A percentile compares a stretch with the other conserved stretches of the same genome.
Conservation (phyloP, 2,888 invertebrate genomes). For the Drosophila robusta region DNA sequence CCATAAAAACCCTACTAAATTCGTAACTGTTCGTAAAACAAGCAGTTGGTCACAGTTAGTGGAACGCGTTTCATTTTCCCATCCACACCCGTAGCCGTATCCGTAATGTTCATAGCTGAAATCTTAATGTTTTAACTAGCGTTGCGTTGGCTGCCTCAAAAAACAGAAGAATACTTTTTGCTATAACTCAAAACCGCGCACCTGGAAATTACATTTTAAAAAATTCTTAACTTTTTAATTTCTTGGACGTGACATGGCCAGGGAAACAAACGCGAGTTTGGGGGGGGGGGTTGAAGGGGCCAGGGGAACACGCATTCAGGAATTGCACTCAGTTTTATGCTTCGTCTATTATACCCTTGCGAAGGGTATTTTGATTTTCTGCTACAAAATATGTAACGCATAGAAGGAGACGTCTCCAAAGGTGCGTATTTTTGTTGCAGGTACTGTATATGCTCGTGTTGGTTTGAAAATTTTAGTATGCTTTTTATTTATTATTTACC, state of each 20-base stretch:
- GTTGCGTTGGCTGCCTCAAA: slow-evolving; percentile 10
- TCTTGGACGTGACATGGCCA: slow-evolving; percentile 63
- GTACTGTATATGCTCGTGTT: too few species aligned
- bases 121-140: slow-evolving; percentile 69
- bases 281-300: not conserved
- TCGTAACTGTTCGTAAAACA: not conserved
- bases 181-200: slow-evolving; percentile 16
- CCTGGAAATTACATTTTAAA: slow-evolving; percentile 53
- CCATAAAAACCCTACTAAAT: not conserved
- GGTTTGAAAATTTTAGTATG: too few species aligned
- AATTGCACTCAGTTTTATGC: slow-evolving; percentile 61
- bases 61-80: not conserved
- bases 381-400: not conserved
- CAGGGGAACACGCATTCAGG: slow-evolving; percentile 6
- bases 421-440: too few species aligned
- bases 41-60: not conserved
- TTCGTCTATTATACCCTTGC: slow-evolving; percentile 37
- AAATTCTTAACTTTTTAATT: slow-evolving; percentile 68
- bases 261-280: slow-evolving; percentile 4
- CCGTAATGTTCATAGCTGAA: slow-evolving; percentile 22
- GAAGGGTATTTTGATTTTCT: not conserved
- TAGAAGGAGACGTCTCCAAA: too few species aligned
- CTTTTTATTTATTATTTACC: too few species aligned
- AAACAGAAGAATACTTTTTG: slow-evolving; percentile 16
- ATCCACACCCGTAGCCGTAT: slow-evolving; percentile 11